Evolutionary conservation across 2,113 vertebrate species (phyloP), one percentile per base, ranked within the genome.

Genomic region (Chrysochloris asiatica): DNA sequence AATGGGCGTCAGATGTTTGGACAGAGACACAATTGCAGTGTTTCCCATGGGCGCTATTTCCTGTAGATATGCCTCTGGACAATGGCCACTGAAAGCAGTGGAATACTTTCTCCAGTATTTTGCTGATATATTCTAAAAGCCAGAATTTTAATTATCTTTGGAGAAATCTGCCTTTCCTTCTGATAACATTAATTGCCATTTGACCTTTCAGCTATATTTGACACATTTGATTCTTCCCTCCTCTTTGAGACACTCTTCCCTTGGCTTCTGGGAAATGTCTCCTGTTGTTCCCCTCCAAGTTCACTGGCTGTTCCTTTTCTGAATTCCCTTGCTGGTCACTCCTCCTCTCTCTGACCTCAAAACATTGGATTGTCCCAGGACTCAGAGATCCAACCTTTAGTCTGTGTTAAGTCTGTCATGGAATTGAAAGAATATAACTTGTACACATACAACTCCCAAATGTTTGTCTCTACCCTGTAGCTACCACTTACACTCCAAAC

Each of bases 111-210:
- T n/a, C n/a, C n/a, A n/a, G n/a, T n/a, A n/a, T n/a, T n/a, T n/a
- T n/a, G n/a, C 54, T 56, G 36, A 86, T 50, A 10, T 33, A 2
- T 36, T 6, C 52, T 26, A 4, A 82, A 88, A 89, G 22, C 47
- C 59, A 90, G 83, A 86, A 65, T 88, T 88, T 47, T 28, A 80
- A 61, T 83, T 33, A 33, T 77, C 48, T 89, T 84, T 52, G 69
- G 72, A 61, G 47, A 88, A 52, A 56, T 17, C 41, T 13, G 54
- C 8, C 19, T 83, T 22, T 38, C 6, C 36, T 89, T 75, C 43
- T 65, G 26, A 71, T 28, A 43, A 24, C 10, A 26, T 76, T n/a
- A n/a, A n/a, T n/a, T 76, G 36, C 41, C 78, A 5, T 48, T 38
- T 43, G 50, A 76, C 24, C 30, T 54, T 38, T 24, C 5, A 41